Evolutionary conservation across 2,797 vertebrate genomes (phyloP), one percentile per base, ranked within the genome.

Genomic region (Buceros bicornis): DNA sequence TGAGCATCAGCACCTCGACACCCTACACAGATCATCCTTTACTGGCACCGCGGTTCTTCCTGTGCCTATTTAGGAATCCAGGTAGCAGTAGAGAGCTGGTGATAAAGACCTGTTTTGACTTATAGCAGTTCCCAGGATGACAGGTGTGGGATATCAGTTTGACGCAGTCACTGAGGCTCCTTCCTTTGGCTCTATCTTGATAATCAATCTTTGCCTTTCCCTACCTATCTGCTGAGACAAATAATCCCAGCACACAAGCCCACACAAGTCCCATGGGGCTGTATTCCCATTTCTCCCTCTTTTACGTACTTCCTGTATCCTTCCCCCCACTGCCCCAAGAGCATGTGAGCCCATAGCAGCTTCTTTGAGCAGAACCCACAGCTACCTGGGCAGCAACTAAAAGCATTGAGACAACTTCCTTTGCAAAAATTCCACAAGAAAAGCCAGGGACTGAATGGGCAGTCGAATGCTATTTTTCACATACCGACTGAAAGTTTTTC

Each of bases 381-480:
- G 7, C 37, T 78, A 33, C n/a, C 42, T 74, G 29, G 22, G 56
- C 50, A 93, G 40, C 6, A 40, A 16, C 62, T 58, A 14, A 83
- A 90, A 83, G 12, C 4, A 15, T 13, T 25, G 35, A 71, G 72
- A 60, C 4, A 9, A n/a, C 67, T 89, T 82, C 48, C 26, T 28
- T 67, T n/a, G 15, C 50, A 48, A 58, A 91, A 92, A 71, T 69
- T 87, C 37, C 40, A 70, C 26, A 35, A 64, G 67, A 92, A 87
- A 89, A 87, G 16, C 28, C 42, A 35, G 28, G 22, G 28, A 31
- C 5, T 20, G 43, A 70, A 48, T 28, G 66, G 35, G 51, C 56
- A 87, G 13, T 18, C 77, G 37, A 82, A 31, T 1, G 12, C 5
- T 67, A 35, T 87, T 95, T 93, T 89, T 94, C 87, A 80, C 64